These are phyloP conservation scores for Uropetala carovei DNA, from an alignment of 2,888 invertebrate genomes.

Conservation along the genomic window DNA sequence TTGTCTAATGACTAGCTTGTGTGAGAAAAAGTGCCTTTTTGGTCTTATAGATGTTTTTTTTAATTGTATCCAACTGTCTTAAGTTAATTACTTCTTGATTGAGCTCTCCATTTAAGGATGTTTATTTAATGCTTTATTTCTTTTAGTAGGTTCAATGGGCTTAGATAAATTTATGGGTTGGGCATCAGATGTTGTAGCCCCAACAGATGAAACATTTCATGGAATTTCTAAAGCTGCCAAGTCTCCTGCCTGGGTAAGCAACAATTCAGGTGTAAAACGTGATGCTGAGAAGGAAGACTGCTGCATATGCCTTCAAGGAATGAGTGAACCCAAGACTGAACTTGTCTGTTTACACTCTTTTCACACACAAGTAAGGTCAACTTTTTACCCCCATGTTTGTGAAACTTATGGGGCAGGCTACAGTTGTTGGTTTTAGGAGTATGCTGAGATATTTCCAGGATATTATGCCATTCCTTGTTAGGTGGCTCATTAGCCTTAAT, in stretches of 20 bases:
- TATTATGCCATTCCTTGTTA: background rate
- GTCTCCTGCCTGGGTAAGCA: background rate
- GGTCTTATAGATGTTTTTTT: background rate
- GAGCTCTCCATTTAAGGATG: too few species aligned
- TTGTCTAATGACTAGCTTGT: background rate
- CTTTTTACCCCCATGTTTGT: background rate
- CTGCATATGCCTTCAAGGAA: slow-evolving; percentile 50
- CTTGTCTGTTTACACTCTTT: slow-evolving; percentile 38
- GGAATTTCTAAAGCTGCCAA: background rate
- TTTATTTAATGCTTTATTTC: too few species aligned
- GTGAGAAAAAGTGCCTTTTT: background rate
- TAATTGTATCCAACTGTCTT: too few species aligned
- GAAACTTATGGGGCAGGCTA: background rate
- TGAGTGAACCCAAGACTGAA: slow-evolving; percentile 41
- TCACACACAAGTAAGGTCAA: slow-evolving; percentile 32
- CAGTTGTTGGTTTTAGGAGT: background rate
- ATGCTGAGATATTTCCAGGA: background rate
- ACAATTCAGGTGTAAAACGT: background rate
- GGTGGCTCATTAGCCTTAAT: background rate
- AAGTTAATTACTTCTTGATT: too few species aligned
- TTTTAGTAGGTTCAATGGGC: slow-evolving; percentile 27
- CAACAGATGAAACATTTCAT: background rate
- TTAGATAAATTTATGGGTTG: slow-evolving; percentile 49
- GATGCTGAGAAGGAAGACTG: slow-evolving; percentile 33
- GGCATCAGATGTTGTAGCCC: background rate